Evolutionary conservation across 1,140 invertebrate species (phyloP).

Genomic region (Euura lappo): DNA sequence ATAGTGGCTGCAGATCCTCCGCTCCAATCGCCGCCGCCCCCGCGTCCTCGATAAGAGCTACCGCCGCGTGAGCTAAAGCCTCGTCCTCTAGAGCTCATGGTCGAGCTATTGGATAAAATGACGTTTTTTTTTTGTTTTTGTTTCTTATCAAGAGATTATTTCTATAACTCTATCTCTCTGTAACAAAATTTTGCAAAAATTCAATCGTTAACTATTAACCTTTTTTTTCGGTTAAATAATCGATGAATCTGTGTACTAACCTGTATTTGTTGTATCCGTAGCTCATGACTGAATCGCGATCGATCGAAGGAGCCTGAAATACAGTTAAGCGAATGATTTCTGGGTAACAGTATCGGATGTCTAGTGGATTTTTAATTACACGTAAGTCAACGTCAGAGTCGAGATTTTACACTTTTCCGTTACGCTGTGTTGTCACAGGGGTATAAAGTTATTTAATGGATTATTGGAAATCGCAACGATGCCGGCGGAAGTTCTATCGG

Average conservation of each 20-base stretch:
- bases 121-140: background rate
- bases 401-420: no score
- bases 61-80: constrained; percentile 53
- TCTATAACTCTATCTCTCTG: constrained; percentile 8
- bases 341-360: no score
- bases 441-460: no score
- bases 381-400: no score
- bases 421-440: no score
- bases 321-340: no score
- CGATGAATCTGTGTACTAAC: constrained; percentile 29
- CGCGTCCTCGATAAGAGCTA: constrained; percentile 47
- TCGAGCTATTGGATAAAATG: constrained; percentile 35
- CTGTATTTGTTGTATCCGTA: constrained; percentile 53
- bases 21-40: constrained; percentile 20
- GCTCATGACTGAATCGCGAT: constrained; percentile 42
- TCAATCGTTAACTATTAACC: no score
- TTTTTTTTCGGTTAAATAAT: no score
- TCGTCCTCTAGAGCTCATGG: constrained; percentile 53
- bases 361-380: no score
- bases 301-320: constrained; percentile 2
- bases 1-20: constrained; percentile 16
- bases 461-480: no score
- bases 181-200: no score
- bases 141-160: background rate
- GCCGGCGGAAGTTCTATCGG: no score